Percentiles rank a stretch among this genome's conserved stretches.
Evolutionary conservation across 2,888 invertebrate genomes (phyloP).

Genomic region (Limenitis camilla): DNA sequence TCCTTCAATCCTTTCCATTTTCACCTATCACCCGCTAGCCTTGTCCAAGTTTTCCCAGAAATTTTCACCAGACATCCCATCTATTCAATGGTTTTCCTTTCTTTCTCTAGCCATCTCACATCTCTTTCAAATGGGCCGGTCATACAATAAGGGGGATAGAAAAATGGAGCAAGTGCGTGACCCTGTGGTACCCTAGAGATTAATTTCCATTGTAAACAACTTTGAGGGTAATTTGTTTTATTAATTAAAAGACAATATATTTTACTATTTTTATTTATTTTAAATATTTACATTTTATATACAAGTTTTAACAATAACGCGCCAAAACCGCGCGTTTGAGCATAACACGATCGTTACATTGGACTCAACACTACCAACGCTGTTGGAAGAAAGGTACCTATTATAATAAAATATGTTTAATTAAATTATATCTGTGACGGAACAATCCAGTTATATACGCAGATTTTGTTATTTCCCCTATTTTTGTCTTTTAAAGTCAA

Average conservation of each 20-base stretch:
- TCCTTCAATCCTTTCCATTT: too few species aligned
- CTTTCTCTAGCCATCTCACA: too few species aligned
- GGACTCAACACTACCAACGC: constrained; percentile 9
- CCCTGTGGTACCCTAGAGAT: too few species aligned
- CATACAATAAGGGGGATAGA: too few species aligned
- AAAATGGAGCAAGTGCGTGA: too few species aligned
- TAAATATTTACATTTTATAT: constrained; percentile 71
- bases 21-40: too few species aligned
- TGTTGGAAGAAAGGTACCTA: constrained; percentile 8
- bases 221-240: neutral
- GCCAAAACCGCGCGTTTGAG: constrained; percentile 58
- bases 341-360: constrained; percentile 33
- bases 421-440: neutral
- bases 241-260: constrained; percentile 25
- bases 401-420: neutral
- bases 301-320: constrained; percentile 52
- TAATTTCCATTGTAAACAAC: too few species aligned
- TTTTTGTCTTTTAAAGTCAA: constrained; percentile 10
- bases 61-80: too few species aligned
- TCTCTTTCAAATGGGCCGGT: too few species aligned
- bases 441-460: neutral
- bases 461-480: constrained; percentile 1
- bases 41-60: too few species aligned
- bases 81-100: too few species aligned
- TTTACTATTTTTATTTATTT: constrained; percentile 68